Conservation (phyloP, 2,888 invertebrate genomes). For the Eupithecia subumbrata region DNA sequence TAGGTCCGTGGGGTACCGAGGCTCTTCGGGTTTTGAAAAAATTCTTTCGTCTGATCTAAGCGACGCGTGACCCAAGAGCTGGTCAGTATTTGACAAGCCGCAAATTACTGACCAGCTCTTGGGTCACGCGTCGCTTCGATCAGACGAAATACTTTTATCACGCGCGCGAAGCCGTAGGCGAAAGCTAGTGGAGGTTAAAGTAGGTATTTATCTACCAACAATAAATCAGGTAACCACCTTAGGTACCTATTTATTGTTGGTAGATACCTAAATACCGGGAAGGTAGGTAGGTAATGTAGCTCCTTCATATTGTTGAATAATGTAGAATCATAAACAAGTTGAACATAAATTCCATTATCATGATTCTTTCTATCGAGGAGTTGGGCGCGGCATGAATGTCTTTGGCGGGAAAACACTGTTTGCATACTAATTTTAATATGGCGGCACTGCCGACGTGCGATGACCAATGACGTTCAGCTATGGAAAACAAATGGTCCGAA, state of each 20-base stretch:
- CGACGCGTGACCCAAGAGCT: too few relatives aligned
- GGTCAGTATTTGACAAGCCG: too few relatives aligned
- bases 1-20: too few relatives aligned
- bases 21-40: too few relatives aligned
- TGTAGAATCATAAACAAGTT: constrained; percentile 44
- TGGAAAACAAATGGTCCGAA: constrained; percentile 66
- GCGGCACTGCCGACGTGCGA: constrained; percentile 58
- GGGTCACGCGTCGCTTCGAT: too few relatives aligned
- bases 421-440: constrained; percentile 70
- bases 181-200: background rate
- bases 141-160: too few relatives aligned
- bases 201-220: too few relatives aligned
- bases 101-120: too few relatives aligned
- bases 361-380: constrained; percentile 79
- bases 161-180: background rate
- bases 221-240: too few relatives aligned
- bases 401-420: constrained; percentile 71
- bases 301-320: constrained; percentile 1
- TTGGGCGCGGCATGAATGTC: constrained; percentile 77
- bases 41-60: too few relatives aligned
- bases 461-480: constrained; percentile 64
- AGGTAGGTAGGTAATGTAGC: background rate
- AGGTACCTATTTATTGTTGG: too few relatives aligned
- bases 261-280: too few relatives aligned
- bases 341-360: constrained; percentile 77